Conservation (phyloP, 2,888 invertebrate species). For the Ecliptopera silaceata region DNA sequence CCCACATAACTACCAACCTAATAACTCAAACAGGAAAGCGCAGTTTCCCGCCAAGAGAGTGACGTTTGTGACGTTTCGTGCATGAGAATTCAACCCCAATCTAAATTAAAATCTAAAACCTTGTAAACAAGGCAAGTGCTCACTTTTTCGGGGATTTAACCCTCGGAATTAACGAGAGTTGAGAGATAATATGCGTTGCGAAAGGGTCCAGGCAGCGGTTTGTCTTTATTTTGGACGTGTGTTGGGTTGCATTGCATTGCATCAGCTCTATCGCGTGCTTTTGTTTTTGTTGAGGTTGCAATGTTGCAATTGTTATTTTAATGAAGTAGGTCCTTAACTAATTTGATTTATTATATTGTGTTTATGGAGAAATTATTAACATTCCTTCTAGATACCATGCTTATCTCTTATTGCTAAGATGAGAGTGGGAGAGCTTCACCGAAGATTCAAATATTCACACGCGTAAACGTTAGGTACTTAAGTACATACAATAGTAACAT, state of each 20-base stretch:
- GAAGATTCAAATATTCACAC: no score
- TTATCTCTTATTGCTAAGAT: no score
- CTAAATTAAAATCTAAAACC: slow-evolving; percentile 85
- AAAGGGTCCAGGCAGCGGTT: slow-evolving; percentile 54
- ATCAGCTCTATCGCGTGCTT: slow-evolving; percentile 56
- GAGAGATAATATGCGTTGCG: slow-evolving; percentile 59
- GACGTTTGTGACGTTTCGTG: slow-evolving; percentile 63
- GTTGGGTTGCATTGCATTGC: slow-evolving; percentile 41
- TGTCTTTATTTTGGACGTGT: slow-evolving; percentile 37
- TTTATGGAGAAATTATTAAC: neutral
- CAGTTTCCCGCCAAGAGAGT: slow-evolving; percentile 45
- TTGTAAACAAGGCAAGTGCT: slow-evolving; percentile 85
- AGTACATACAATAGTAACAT: no score
- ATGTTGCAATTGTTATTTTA: slow-evolving; percentile 21
- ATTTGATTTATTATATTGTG: neutral
- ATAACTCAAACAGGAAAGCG: slow-evolving; percentile 46
- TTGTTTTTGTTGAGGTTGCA: slow-evolving; percentile 34
- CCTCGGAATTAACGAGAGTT: slow-evolving; percentile 76
- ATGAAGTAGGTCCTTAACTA: neutral
- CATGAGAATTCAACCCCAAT: slow-evolving; percentile 70
- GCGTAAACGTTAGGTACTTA: no score
- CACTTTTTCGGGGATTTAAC: slow-evolving; percentile 84
- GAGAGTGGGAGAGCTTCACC: no score
- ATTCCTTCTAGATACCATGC: no score
- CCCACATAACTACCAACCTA: slow-evolving; percentile 41